Evolutionary conservation across 2,113 vertebrate genomes (phyloP).

Genomic region (Myiopsitta monachus): DNA sequence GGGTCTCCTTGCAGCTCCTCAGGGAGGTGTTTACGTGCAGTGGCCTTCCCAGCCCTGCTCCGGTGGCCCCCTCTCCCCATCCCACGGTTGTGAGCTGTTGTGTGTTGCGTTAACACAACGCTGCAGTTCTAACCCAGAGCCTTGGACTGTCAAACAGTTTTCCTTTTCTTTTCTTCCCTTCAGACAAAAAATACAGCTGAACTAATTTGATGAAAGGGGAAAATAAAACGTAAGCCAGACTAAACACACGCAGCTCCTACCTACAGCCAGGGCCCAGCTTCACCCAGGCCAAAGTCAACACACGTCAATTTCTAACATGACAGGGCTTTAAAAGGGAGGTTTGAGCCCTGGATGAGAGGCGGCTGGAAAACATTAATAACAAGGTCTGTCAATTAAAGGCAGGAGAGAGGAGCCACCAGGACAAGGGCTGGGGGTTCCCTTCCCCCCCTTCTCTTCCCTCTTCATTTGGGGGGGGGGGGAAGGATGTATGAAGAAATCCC

Average conservation of each 20-base stretch:
- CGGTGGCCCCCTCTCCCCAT: not conserved
- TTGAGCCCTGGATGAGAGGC: constrained; percentile 59
- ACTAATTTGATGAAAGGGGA: constrained; percentile 77
- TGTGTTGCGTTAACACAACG: constrained; percentile 31
- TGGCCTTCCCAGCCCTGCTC: not conserved
- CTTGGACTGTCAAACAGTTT: constrained; percentile 54
- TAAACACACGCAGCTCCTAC: constrained; percentile 76
- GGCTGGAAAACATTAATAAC: constrained; percentile 71
- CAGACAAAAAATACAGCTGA: constrained; percentile 70
- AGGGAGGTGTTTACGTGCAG: not conserved
- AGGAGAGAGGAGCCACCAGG: constrained; percentile 44
- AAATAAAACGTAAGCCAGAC: constrained; percentile 75
- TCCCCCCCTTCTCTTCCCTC: not conserved
- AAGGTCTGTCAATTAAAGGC: constrained; percentile 66
- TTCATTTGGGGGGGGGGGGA: not conserved
- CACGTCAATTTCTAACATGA: constrained; percentile 73
- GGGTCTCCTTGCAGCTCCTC: not conserved
- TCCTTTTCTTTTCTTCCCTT: constrained; percentile 54
- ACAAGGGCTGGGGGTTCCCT: not conserved
- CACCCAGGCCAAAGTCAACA: constrained; percentile 75
- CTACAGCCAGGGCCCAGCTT: constrained; percentile 67
- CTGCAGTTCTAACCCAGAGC: constrained; percentile 62
- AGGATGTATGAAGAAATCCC: constrained; percentile 18
- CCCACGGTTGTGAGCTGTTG: constrained; percentile 27
- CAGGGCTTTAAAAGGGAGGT: constrained; percentile 65